Evolutionary conservation across 1,140 invertebrate species (phyloP).

Genomic region (Pantala flavescens): DNA sequence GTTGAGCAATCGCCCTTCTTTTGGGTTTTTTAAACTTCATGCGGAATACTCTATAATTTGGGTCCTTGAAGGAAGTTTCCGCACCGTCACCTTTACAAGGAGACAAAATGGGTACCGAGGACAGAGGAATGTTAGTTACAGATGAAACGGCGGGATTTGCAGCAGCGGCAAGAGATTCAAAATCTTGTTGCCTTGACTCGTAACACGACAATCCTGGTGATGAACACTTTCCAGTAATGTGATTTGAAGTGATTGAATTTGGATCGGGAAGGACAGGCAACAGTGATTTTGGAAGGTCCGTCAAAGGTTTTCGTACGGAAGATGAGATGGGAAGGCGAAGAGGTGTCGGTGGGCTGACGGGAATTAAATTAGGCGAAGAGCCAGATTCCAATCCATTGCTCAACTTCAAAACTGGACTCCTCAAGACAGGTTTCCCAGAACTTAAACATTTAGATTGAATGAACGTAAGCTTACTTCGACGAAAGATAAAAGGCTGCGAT

Average conservation of each 20-base stretch:
- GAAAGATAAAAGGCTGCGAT: not conserved
- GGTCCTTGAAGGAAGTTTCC: not conserved
- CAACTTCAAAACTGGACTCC: not conserved
- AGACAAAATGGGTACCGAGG: not conserved
- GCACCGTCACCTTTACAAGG: not conserved
- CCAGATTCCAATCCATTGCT: not conserved
- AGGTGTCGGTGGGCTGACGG: not conserved
- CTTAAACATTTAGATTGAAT: not conserved
- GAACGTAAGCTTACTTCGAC: slow-evolving; percentile 5
- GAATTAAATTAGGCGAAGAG: not conserved
- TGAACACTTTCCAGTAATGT: not conserved
- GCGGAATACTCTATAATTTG: not conserved
- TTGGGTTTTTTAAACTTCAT: not conserved
- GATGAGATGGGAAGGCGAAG: not conserved
- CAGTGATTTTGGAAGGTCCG: not conserved
- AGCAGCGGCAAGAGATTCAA: not conserved
- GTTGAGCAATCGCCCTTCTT: not conserved
- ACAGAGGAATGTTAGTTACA: not conserved
- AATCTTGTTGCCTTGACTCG: not conserved
- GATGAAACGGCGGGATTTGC: not conserved
- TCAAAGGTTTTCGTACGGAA: not conserved
- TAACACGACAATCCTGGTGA: not conserved
- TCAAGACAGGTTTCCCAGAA: not conserved
- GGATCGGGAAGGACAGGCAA: not conserved
- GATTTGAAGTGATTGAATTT: not conserved